Percentiles rank a stretch among this genome's conserved stretches.
Evolutionary conservation across 2,888 invertebrate species (phyloP).

Genomic region (Orchesella flavescens): DNA sequence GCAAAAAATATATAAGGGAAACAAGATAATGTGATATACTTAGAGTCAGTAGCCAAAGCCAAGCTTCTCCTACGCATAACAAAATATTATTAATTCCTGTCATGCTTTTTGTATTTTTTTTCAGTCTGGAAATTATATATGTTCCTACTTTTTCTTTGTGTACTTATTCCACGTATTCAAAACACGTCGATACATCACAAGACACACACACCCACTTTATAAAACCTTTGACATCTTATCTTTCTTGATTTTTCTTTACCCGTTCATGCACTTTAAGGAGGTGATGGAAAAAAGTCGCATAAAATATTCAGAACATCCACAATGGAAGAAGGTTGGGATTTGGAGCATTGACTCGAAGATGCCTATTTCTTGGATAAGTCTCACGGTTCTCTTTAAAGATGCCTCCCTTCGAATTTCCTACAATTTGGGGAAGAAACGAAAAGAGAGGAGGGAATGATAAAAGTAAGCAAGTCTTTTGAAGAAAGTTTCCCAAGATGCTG

Average conservation of each 20-base stretch:
- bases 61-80: no score
- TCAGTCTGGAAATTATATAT: no score
- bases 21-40: background rate
- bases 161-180: no score
- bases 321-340: constrained; percentile 22
- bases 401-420: constrained; percentile 56
- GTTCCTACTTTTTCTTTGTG: no score
- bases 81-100: background rate
- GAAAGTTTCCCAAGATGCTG: no score
- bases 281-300: constrained; percentile 53
- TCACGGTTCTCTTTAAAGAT: constrained; percentile 40
- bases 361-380: constrained; percentile 60
- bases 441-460: no score
- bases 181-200: no score
- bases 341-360: constrained; percentile 55
- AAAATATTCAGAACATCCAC: constrained; percentile 39
- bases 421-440: background rate
- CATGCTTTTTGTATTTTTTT: background rate
- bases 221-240: background rate
- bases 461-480: no score
- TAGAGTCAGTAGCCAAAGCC: no score
- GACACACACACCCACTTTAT: no score
- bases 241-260: constrained; percentile 16
- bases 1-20: background rate
- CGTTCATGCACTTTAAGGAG: constrained; percentile 21